These are phyloP conservation scores for Castor canadensis DNA, from an alignment of 2,113 vertebrate genomes.

Conservation along the genomic window DNA sequence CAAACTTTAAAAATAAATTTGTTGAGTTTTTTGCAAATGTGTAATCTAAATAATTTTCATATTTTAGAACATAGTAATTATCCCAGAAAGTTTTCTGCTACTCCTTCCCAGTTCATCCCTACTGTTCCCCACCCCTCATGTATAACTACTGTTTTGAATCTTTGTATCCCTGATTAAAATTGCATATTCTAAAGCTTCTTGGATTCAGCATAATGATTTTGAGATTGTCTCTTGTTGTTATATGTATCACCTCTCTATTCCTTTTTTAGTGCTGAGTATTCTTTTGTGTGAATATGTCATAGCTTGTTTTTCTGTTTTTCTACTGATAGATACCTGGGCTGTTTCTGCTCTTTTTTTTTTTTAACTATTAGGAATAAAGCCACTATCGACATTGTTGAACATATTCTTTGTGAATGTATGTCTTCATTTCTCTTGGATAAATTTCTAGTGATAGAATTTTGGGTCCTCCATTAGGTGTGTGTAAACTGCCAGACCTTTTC, in stretches of 20 bases:
- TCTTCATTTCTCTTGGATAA: slow-evolving; percentile 32
- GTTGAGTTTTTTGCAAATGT: not conserved
- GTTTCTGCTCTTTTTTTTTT: not conserved
- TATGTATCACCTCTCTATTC: slow-evolving; percentile 8
- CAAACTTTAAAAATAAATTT: slow-evolving; percentile 30
- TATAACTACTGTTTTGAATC: not conserved
- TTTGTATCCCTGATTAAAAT: not conserved
- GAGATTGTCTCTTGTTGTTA: not conserved
- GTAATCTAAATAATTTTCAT: slow-evolving; percentile 30
- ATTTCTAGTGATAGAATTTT: not conserved
- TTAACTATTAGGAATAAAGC: slow-evolving; percentile 47
- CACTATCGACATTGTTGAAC: not conserved
- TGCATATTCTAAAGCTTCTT: slow-evolving; percentile 37
- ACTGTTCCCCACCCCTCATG: not conserved
- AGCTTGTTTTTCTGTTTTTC: slow-evolving; percentile 4
- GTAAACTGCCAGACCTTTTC: not conserved
- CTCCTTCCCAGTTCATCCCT: not conserved
- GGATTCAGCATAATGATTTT: not conserved
- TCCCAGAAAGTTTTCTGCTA: not conserved
- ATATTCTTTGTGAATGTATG: not conserved
- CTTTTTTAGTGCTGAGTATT: slow-evolving; percentile 18
- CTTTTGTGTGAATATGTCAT: not conserved
- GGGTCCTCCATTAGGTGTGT: not conserved
- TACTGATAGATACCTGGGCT: not conserved
- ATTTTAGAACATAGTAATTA: not conserved